Evolutionary conservation across 2,888 invertebrate genomes (phyloP).

Genomic region (Orchestes rusci): DNA sequence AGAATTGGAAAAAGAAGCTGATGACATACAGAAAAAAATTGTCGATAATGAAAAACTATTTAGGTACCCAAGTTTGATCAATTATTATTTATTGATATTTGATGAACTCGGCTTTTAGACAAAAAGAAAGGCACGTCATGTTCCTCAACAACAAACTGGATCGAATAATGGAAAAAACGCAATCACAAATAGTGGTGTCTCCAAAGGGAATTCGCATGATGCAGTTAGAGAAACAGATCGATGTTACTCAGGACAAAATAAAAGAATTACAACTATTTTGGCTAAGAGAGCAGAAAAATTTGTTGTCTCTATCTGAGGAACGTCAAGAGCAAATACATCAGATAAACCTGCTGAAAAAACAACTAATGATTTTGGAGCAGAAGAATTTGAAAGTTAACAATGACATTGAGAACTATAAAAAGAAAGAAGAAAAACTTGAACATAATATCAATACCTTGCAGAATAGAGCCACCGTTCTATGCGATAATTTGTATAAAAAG

Average conservation of each 20-base stretch:
- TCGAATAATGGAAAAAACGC: conserved; percentile 44
- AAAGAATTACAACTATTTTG: conserved; percentile 64
- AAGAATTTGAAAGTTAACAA: conserved; percentile 64
- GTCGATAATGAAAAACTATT: conserved; percentile 43
- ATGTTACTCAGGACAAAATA: conserved; percentile 53
- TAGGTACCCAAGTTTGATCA: conserved; percentile 1
- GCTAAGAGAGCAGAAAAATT: conserved; percentile 68
- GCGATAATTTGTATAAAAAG: conserved; percentile 52
- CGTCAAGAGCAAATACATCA: conserved; percentile 61
- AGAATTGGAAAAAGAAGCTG: conserved; percentile 44
- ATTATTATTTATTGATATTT: too few species aligned
- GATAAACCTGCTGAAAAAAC: conserved; percentile 64
- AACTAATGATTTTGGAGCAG: conserved; percentile 60
- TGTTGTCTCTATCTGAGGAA: conserved; percentile 61
- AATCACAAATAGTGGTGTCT: conserved; percentile 43
- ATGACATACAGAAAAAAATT: conserved; percentile 43
- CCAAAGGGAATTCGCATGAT: conserved; percentile 58
- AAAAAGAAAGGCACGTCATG: conserved; percentile 48
- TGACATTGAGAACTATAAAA: conserved; percentile 52
- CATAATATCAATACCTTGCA: conserved; percentile 55
- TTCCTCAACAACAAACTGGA: conserved; percentile 49
- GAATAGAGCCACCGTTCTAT: conserved; percentile 52
- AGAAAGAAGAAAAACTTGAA: conserved; percentile 51
- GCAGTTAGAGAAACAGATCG: conserved; percentile 59
- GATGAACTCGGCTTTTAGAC: too few species aligned